These are phyloP conservation scores for Struthidea cinerea DNA, from an alignment of 2,113 vertebrate genomes.

Conservation along the genomic window DNA sequence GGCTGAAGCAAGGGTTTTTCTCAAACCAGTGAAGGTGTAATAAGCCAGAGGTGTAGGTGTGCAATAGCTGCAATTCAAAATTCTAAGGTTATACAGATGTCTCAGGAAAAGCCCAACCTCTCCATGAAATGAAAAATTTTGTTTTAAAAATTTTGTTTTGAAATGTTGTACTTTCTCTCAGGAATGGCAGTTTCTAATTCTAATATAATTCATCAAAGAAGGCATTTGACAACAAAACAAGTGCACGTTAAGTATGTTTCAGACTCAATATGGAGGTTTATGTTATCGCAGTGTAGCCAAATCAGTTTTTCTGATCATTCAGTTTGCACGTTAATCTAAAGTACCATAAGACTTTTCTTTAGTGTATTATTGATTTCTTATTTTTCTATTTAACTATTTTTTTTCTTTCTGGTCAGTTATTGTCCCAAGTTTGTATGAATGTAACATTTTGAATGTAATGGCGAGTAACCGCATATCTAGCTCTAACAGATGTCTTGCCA, in stretches of 20 bases:
- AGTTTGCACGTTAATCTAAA: not conserved
- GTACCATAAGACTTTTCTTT: not conserved
- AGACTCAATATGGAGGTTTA: not conserved
- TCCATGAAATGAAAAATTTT: not conserved
- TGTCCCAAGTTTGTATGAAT: not conserved
- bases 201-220: not conserved
- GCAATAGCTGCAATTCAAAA: slow-evolving; percentile 10
- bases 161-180: too few relatives aligned
- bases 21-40: not conserved
- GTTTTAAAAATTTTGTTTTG: too few relatives aligned
- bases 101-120: not conserved
- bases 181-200: not conserved
- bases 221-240: not conserved
- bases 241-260: not conserved
- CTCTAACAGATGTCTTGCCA: not conserved
- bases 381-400: not conserved
- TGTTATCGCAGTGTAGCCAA: not conserved
- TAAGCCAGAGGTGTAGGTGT: not conserved
- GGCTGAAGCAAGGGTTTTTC: not conserved
- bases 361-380: not conserved
- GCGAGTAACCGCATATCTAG: not conserved
- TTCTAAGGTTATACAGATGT: not conserved
- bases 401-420: not conserved
- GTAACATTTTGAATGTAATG: not conserved
- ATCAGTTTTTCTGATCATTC: not conserved